Conservation (phyloP, 64 coral and sea anemone species). For the Actinia tenebrosa region DNA sequence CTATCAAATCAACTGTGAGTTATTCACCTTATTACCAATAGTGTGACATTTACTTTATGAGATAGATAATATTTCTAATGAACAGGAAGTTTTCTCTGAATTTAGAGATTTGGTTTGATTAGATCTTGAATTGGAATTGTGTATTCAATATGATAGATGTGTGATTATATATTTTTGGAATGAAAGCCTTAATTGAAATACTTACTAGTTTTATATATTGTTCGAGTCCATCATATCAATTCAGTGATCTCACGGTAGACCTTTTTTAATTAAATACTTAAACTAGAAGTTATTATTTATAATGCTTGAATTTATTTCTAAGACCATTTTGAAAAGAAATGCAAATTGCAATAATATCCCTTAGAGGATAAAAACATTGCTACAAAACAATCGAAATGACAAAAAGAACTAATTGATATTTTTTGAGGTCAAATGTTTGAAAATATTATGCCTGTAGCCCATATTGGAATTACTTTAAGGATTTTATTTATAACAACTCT, state of each 20-base stretch:
- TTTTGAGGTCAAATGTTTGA: neutral
- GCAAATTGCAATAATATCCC: neutral
- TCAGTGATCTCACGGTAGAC: neutral
- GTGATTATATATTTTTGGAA: slow-evolving; percentile 7
- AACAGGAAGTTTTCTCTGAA: slow-evolving; percentile 12
- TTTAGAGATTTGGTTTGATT: slow-evolving; percentile 17
- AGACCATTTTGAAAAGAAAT: slow-evolving; percentile 10
- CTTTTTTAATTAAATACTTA: slow-evolving; percentile 12
- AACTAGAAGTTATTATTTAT: slow-evolving; percentile 11
- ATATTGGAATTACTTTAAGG: neutral
- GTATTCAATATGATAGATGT: neutral
- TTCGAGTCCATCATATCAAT: neutral
- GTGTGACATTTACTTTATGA: slow-evolving; percentile 26
- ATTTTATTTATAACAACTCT: neutral
- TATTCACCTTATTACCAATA: slow-evolving; percentile 5
- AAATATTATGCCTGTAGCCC: neutral
- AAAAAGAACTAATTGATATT: slow-evolving; percentile 2
- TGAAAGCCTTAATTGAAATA: slow-evolving; percentile 15
- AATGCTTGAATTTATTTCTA: neutral
- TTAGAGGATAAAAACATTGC: slow-evolving; percentile 1
- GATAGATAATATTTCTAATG: slow-evolving; percentile 31
- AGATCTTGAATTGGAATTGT: slow-evolving; percentile 9
- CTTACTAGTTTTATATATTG: slow-evolving; percentile 4
- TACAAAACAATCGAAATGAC: slow-evolving; percentile 8
- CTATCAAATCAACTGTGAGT: slow-evolving; percentile 10